phyloP scores from a whole-genome alignment of 2,113 vertebrate species.

The Misgurnus mizolepis region DNA sequence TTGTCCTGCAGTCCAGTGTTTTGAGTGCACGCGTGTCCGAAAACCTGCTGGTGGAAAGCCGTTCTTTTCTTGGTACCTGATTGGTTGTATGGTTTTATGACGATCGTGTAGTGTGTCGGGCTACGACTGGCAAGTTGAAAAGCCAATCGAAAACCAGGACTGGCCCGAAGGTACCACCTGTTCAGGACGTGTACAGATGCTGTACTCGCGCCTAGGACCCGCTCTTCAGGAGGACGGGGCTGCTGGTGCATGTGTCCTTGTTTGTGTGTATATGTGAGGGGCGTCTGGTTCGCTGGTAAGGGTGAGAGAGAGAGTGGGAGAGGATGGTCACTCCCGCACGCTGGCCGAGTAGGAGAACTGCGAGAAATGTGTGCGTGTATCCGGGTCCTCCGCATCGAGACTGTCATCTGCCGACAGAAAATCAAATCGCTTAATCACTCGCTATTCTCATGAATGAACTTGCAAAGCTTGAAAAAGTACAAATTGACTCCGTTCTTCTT shows the following conservation, averaged over 20 bases:
- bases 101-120: conserved; percentile 67
- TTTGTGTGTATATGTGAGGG: conserved; percentile 55
- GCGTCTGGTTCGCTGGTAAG: conserved; percentile 44
- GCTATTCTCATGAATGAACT: too few species aligned
- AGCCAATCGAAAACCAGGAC: conserved; percentile 42
- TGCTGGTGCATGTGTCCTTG: conserved; percentile 37
- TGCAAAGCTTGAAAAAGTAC: too few species aligned
- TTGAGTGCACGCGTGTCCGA: conserved; percentile 48
- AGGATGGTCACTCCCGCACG: conserved; percentile 83
- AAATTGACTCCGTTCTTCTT: too few species aligned
- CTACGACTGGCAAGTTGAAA: conserved; percentile 45
- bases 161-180: conserved; percentile 66
- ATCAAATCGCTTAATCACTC: background rate
- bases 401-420: conserved; percentile 81
- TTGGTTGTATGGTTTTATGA: conserved; percentile 45
- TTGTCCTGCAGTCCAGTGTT: conserved; percentile 58
- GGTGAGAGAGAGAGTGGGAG: background rate
- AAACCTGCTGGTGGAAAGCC: conserved; percentile 69
- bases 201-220: conserved; percentile 1
- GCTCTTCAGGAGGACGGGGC: background rate
- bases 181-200: conserved; percentile 54
- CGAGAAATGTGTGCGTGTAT: conserved; percentile 90
- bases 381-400: conserved; percentile 82
- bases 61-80: conserved; percentile 69
- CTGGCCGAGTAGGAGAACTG: conserved; percentile 95